Conservation (phyloP, 1,140 invertebrate species). For the Magallana gigas region DNA sequence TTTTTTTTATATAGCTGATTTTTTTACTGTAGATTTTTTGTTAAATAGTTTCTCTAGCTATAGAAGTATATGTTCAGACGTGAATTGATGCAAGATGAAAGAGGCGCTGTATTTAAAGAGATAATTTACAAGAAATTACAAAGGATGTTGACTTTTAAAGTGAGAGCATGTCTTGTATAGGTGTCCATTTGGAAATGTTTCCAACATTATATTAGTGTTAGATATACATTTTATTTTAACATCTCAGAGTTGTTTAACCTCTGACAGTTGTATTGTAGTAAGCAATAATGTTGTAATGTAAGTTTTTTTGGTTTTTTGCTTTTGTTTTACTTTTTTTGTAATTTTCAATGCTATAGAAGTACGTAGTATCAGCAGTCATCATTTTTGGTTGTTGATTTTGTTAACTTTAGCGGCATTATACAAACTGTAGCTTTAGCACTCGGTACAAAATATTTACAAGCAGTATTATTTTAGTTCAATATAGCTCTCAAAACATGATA, state of each 20-base stretch:
- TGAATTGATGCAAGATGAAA: too few relatives aligned
- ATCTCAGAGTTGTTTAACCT: not conserved
- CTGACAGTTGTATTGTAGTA: not conserved
- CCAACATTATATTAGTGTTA: too few relatives aligned
- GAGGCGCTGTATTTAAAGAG: not conserved
- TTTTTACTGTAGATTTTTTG: too few relatives aligned
- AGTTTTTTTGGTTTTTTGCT: not conserved
- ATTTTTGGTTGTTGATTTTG: not conserved
- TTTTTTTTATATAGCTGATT: too few relatives aligned
- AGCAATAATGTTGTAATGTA: not conserved
- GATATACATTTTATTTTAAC: not conserved
- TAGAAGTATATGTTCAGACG: too few relatives aligned
- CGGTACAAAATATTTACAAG: slow-evolving; percentile 4
- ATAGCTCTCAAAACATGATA: not conserved
- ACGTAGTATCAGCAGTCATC: not conserved
- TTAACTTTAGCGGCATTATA: not conserved
- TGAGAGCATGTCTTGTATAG: not conserved
- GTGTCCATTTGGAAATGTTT: too few relatives aligned
- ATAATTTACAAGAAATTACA: not conserved
- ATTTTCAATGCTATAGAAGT: not conserved
- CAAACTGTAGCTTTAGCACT: slow-evolving; percentile 8
- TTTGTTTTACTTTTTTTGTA: not conserved
- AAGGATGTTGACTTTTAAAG: not conserved
- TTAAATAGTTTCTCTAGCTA: too few relatives aligned
- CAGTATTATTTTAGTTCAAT: not conserved